These are phyloP conservation scores for Rhyacophila brunnea DNA, from an alignment of 1,140 invertebrate species.

Conservation along the genomic window DNA sequence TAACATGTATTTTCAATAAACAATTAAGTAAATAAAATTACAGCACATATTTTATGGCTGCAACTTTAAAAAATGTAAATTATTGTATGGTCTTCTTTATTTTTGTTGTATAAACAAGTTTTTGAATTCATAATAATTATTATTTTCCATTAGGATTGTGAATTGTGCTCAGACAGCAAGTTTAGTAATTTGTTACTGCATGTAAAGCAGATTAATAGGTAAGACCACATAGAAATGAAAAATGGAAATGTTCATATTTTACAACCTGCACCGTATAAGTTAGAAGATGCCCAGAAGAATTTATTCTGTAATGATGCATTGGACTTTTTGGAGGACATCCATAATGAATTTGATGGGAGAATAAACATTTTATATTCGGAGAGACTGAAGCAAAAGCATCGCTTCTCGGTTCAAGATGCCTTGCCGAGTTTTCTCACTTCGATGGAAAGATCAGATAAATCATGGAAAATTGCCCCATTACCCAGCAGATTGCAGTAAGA, in stretches of 20 bases:
- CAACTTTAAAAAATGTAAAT: too few relatives aligned
- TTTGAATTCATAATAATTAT: too few relatives aligned
- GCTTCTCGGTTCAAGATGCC: slow-evolving; percentile 29
- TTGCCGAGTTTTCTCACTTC: slow-evolving; percentile 41
- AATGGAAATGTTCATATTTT: slow-evolving; percentile 39
- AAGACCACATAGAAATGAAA: neutral
- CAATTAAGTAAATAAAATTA: too few relatives aligned
- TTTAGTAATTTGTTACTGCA: too few relatives aligned
- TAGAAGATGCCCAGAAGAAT: slow-evolving; percentile 50
- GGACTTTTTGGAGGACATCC: slow-evolving; percentile 49
- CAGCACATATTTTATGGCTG: too few relatives aligned
- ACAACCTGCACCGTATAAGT: slow-evolving; percentile 49
- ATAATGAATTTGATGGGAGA: slow-evolving; percentile 46
- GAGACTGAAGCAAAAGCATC: slow-evolving; percentile 41
- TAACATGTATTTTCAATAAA: too few relatives aligned
- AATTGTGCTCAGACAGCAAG: too few relatives aligned
- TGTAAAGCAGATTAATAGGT: too few relatives aligned
- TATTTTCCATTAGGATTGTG: too few relatives aligned
- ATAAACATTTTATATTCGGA: slow-evolving; percentile 49
- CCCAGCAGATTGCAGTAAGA: slow-evolving; percentile 51
- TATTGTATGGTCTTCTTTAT: too few relatives aligned
- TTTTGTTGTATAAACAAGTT: too few relatives aligned
- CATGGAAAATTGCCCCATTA: slow-evolving; percentile 58
- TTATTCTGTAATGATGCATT: slow-evolving; percentile 47
- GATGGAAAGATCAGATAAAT: slow-evolving; percentile 41